These are phyloP conservation scores for Platichthys flesus DNA, from an alignment of 2,113 vertebrate genomes.

Conservation along the genomic window DNA sequence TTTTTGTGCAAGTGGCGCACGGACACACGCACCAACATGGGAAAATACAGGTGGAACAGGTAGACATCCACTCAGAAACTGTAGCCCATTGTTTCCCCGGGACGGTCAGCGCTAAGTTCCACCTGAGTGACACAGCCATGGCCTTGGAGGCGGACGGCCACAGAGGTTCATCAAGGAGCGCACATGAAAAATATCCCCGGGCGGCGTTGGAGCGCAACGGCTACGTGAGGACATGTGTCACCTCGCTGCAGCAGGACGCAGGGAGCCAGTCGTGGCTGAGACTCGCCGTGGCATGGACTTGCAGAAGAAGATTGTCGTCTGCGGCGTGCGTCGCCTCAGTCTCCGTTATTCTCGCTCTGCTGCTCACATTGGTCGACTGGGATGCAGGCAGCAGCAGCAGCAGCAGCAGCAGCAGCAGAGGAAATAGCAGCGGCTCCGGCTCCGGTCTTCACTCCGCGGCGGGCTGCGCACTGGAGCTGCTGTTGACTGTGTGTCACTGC, in stretches of 20 bases:
- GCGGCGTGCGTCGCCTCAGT: constrained; percentile 84
- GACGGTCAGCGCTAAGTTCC: constrained; percentile 14
- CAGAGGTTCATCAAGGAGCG: constrained; percentile 67
- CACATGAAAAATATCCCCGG: constrained; percentile 70
- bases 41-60: constrained; percentile 17
- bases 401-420: constrained; percentile 63
- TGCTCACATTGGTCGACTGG: constrained; percentile 82
- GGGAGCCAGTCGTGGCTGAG: constrained; percentile 61
- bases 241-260: constrained; percentile 60
- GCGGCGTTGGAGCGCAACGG: constrained; percentile 69
- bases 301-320: constrained; percentile 76
- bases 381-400: constrained; percentile 71
- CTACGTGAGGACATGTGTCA: constrained; percentile 72
- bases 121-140: constrained; percentile 66
- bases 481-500: constrained; percentile 79
- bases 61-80: constrained; percentile 12
- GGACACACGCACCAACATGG: constrained; percentile 20
- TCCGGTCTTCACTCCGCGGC: constrained; percentile 66
- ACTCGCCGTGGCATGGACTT: constrained; percentile 71
- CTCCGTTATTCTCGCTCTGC: constrained; percentile 83
- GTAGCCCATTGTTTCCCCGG: constrained; percentile 11
- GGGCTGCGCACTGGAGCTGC: constrained; percentile 77
- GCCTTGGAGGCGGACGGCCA: constrained; percentile 68
- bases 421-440: constrained; percentile 62
- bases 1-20: constrained; percentile 6